Percentiles rank a stretch among this genome's conserved stretches.
phyloP scores from a whole-genome alignment of 2,888 invertebrate species.

The Aspidiotus destructor region DNA sequence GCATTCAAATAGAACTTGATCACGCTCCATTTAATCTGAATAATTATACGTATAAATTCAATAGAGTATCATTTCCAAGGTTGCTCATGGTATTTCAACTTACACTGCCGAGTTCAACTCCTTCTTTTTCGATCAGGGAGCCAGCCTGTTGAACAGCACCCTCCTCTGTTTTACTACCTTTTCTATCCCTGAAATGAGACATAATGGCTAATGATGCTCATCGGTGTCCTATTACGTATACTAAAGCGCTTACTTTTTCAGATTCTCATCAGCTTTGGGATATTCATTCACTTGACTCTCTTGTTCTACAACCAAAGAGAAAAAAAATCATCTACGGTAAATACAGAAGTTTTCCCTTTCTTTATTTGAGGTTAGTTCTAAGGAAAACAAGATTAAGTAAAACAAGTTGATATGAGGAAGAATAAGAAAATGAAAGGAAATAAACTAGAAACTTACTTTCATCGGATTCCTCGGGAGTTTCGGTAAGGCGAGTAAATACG shows the following conservation, averaged over 20 bases:
- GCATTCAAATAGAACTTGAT: slow-evolving; percentile 81
- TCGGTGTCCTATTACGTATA: too few species aligned
- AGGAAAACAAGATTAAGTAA: neutral
- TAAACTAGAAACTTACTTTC: slow-evolving; percentile 33
- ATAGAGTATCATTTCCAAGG: too few species aligned
- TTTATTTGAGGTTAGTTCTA: neutral
- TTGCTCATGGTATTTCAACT: neutral
- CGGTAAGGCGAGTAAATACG: slow-evolving; percentile 66
- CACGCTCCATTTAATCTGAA: slow-evolving; percentile 72
- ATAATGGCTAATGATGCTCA: too few species aligned
- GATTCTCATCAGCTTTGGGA: too few species aligned
- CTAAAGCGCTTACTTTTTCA: too few species aligned
- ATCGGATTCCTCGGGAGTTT: slow-evolving; percentile 41
- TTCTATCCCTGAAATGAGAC: slow-evolving; percentile 45
- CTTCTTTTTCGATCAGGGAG: slow-evolving; percentile 73
- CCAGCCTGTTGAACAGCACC: slow-evolving; percentile 13
- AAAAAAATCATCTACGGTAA: too few species aligned
- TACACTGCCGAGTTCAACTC: slow-evolving; percentile 81
- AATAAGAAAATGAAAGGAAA: neutral
- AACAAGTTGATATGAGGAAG: neutral
- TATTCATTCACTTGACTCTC: too few species aligned
- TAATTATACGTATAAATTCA: neutral
- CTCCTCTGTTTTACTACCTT: slow-evolving; percentile 46
- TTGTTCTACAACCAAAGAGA: too few species aligned
- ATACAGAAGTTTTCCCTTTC: too few species aligned